These are phyloP conservation scores for Geotrupes spiniger DNA, from an alignment of 2,888 invertebrate species.

Conservation along the genomic window DNA sequence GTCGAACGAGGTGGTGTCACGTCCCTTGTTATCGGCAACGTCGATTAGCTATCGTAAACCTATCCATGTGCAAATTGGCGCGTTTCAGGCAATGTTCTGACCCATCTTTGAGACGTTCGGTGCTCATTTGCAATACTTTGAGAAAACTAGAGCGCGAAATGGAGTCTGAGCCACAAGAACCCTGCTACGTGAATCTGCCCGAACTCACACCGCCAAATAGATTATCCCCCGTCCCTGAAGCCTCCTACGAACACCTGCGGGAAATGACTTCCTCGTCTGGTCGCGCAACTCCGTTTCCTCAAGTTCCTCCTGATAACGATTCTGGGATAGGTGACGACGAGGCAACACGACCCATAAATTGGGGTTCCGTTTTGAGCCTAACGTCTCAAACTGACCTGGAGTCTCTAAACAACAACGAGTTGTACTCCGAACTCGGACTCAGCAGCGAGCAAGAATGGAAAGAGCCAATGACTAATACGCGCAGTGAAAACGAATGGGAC, in stretches of 20 bases:
- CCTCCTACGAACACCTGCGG: slow-evolving; percentile 48
- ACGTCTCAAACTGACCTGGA: slow-evolving; percentile 84
- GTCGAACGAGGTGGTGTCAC: slow-evolving; percentile 64
- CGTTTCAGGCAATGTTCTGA: slow-evolving; percentile 85
- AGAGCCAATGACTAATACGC: slow-evolving; percentile 27
- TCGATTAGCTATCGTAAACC: slow-evolving; percentile 83
- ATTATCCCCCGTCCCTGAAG: slow-evolving; percentile 37
- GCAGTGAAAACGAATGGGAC: slow-evolving; percentile 54
- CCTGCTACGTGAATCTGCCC: slow-evolving; percentile 49
- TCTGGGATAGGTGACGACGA: slow-evolving; percentile 69
- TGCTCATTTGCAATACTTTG: slow-evolving; percentile 89
- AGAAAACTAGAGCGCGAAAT: slow-evolving; percentile 87
- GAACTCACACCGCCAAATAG: slow-evolving; percentile 46
- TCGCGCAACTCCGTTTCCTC: slow-evolving; percentile 69
- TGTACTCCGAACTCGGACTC: slow-evolving; percentile 69
- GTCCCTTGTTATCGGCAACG: slow-evolving; percentile 83
- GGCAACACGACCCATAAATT: slow-evolving; percentile 78
- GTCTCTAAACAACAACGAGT: slow-evolving; percentile 76
- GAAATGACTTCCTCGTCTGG: slow-evolving; percentile 55
- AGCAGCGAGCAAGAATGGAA: slow-evolving; percentile 53
- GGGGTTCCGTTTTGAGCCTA: slow-evolving; percentile 86
- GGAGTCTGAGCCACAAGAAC: slow-evolving; percentile 64
- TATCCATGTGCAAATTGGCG: slow-evolving; percentile 89
- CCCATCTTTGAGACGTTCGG: slow-evolving; percentile 84
- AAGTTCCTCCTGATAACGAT: slow-evolving; percentile 60